Base-by-base conservation (phyloP, 2,888 invertebrate genomes). In the Seira ritae region DNA sequence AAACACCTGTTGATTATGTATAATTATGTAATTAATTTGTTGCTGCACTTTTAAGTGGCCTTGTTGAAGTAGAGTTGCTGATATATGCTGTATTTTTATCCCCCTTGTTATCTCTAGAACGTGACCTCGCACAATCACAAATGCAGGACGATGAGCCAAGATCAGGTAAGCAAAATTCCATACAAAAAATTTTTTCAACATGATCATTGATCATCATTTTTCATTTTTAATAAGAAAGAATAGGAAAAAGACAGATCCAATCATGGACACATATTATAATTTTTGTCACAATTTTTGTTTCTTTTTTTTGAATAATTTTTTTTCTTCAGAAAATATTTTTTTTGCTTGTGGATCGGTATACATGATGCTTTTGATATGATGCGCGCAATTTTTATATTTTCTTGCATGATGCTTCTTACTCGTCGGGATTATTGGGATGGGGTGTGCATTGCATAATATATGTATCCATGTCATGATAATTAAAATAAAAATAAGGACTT, bases 41-140 rank as follows among this genome's bases (percentile, higher is more conserved):
- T 55, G 55, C 55, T 55, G 17, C 55, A 55, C 23, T 66, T 12
- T 8, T n/a, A 66, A 66, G 12, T 22, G 8, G 65, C 65, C 75
- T 17, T 19, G 19, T 22, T 67, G 46, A 20, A 67, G 66, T 68
- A 67, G 67, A 37, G 50, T 50, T 74, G 74, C 66, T 55, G 6
- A 55, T 55, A 55, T n/a, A 55, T 8, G 17, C 15, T 17, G 55
- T 55, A 55, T 69, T 46, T 75, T 71, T 78, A n/a, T 80, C 82
- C 77, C 77, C 70, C 46, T 77, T 83, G 67, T 83, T 78, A 60
- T 84, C 86, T 87, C 70, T 84, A 87, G 87, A 87, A 84, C 86
- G 87, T 69, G 86, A 86, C 72, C 80, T 76, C 81, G 78, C 84
- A 72, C 87, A 85, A 84, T 86, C 87, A 72, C 87, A 86, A 84